Evolutionary conservation across 2,797 vertebrate species (phyloP), one percentile per base, ranked within the genome.

Genomic region (Parauchenoglanis ngamensis): DNA sequence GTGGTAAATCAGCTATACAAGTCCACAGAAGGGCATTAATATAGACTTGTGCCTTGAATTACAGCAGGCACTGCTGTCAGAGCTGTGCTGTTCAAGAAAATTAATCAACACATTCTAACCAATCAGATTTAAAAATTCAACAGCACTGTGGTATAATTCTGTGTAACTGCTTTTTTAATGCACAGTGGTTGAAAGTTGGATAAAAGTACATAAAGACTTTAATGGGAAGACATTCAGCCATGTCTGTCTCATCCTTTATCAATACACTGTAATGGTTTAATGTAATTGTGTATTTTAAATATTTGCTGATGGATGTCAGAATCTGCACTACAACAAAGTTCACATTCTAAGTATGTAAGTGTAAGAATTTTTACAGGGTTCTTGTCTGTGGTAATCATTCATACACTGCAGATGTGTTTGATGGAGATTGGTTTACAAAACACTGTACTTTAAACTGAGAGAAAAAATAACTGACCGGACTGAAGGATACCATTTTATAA

Each of bases 401-500:
- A 49, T 81, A 63, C 57, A 44, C 77, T 23, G 35, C 35, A 61
- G 31, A 59, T 63, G 57, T 81, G 35, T 63, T n/a, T 1, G 56
- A 81, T 81, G 78, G 35, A 61, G 10, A 61, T 44, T 79, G 31
- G 56, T 79, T 46, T 28, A 46, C 57, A 61, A 46, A 81, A n/a
- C 13, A 28, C 61, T 49, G 61, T 44, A 82, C 44, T 82, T n/a
- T 80, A 59, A 65, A 67, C 10, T 84, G 49, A 56, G 21, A 13
- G 70, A 46, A 84, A n/a, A 61, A 72, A 73, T 46, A 73, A 75
- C 44, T 35, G 25, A 35, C 85, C 68, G 63, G 40, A 80, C 85
- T 70, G n/a, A 82, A 52, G 72, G 68, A 83, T 83, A 57, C 15
- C 80, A 70, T 46, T 84, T 78, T 76, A 59, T 54, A 49, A 57